Conservation (phyloP, 2,888 invertebrate species). For the Campoletis raptor region DNA sequence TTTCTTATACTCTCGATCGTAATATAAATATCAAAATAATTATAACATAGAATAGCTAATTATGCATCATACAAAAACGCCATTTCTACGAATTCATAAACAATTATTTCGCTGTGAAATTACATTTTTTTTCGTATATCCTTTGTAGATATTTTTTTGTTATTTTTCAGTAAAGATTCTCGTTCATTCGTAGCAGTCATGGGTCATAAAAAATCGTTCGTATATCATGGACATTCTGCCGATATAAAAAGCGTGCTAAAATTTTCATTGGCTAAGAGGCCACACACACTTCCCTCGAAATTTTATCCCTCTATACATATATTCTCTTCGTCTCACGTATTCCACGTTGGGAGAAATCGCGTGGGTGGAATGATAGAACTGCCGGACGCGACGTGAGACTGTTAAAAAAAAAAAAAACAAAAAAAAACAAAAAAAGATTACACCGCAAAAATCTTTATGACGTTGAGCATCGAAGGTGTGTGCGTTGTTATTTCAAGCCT, state of each 20-base stretch:
- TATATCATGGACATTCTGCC: constrained; percentile 47
- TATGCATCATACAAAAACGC: not conserved
- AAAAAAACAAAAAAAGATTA: constrained; percentile 24
- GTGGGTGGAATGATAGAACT: constrained; percentile 42
- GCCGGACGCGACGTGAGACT: constrained; percentile 45
- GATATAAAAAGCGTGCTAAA: constrained; percentile 52
- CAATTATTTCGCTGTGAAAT: not conserved
- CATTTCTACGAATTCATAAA: not conserved
- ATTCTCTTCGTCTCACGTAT: constrained; percentile 36
- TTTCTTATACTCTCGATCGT: not conserved
- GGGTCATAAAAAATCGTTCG: constrained; percentile 51
- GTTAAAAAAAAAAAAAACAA: constrained; percentile 36
- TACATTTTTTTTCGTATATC: not conserved
- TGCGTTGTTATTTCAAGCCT: constrained; percentile 42
- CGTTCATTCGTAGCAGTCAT: constrained; percentile 42
- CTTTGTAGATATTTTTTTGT: constrained; percentile 1
- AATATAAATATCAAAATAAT: not conserved
- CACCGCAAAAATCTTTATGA: constrained; percentile 51
- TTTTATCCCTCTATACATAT: constrained; percentile 1
- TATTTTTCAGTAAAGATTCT: constrained; percentile 13
- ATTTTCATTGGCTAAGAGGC: constrained; percentile 48
- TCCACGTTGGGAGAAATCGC: constrained; percentile 45
- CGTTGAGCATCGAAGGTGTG: constrained; percentile 14
- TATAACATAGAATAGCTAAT: not conserved
- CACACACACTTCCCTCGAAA: constrained; percentile 12